phyloP scores from a whole-genome alignment of 1,140 invertebrate species.

The Camponotus floridanus region DNA sequence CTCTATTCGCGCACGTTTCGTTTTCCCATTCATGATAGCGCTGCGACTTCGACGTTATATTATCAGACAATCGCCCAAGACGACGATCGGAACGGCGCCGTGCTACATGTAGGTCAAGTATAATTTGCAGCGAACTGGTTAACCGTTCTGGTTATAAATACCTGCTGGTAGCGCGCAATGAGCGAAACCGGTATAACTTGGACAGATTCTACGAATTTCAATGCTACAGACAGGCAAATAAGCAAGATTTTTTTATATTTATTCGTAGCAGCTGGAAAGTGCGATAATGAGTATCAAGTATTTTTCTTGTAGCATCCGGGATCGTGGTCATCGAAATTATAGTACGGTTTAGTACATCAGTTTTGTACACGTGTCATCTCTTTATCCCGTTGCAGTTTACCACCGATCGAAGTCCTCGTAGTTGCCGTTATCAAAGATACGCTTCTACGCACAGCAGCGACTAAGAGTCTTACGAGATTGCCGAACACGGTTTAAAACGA shows the following conservation, averaged over 20 bases:
- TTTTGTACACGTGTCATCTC: neutral
- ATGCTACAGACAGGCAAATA: neutral
- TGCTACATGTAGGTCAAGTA: slow-evolving; percentile 69
- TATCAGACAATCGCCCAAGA: slow-evolving; percentile 30
- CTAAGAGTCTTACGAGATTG: slow-evolving; percentile 65
- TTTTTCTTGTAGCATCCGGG: neutral
- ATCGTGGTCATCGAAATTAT: neutral
- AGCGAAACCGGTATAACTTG: neutral
- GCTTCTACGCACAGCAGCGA: slow-evolving; percentile 20
- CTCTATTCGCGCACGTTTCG: slow-evolving; percentile 1
- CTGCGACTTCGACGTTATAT: slow-evolving; percentile 42
- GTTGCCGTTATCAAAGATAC: slow-evolving; percentile 58
- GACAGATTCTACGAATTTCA: slow-evolving; percentile 24
- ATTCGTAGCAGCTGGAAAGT: neutral
- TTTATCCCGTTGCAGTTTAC: neutral
- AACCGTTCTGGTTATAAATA: slow-evolving; percentile 72
- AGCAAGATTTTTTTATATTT: neutral
- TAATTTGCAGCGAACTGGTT: slow-evolving; percentile 41
- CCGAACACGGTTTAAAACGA: slow-evolving; percentile 72
- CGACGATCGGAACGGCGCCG: slow-evolving; percentile 18
- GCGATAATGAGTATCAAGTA: neutral
- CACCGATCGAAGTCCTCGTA: slow-evolving; percentile 29
- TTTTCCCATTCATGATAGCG: slow-evolving; percentile 10
- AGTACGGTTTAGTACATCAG: neutral
- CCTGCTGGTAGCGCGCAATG: slow-evolving; percentile 45